These are phyloP conservation scores for Sweltsa coloradensis DNA, from an alignment of 1,140 invertebrate species.

Conservation along the genomic window DNA sequence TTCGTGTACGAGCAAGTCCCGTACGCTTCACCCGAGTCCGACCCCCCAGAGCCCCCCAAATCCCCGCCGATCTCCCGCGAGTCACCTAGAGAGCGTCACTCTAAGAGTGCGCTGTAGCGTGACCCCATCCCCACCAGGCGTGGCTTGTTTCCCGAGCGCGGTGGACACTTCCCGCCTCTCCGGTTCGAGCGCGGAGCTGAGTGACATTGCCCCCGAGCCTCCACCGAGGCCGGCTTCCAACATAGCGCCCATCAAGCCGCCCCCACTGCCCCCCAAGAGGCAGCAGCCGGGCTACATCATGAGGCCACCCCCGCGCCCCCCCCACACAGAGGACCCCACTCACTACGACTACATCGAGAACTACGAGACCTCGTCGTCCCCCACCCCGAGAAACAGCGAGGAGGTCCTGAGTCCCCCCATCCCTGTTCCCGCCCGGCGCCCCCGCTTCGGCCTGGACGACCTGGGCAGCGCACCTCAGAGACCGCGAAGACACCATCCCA, in stretches of 20 bases:
- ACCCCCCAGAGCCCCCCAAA: conserved; percentile 7
- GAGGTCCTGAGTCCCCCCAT: conserved; percentile 8
- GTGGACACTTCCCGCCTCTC: conserved; percentile 25
- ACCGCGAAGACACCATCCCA: conserved; percentile 26
- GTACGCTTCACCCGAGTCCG: conserved; percentile 8
- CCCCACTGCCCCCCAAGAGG: conserved; percentile 75
- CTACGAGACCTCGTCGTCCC: conserved; percentile 31
- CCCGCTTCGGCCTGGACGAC: conserved; percentile 39
- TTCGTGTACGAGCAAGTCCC: neutral
- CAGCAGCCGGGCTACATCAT: conserved; percentile 30
- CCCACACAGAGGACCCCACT: conserved; percentile 39
- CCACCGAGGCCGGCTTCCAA: conserved; percentile 48
- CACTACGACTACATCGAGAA: conserved; percentile 47
- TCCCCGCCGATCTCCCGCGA: conserved; percentile 16
- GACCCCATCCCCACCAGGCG: conserved; percentile 13
- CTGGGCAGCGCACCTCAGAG: conserved; percentile 27
- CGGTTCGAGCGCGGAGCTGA: conserved; percentile 22
- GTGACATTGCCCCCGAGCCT: conserved; percentile 49
- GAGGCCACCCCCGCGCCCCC: conserved; percentile 51
- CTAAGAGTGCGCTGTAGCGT: conserved; percentile 12
- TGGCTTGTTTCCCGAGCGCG: conserved; percentile 5
- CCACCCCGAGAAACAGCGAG: neutral
- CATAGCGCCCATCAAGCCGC: conserved; percentile 49
- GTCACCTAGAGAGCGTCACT: conserved; percentile 16
- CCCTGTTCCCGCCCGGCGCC: conserved; percentile 28